Percentiles rank a stretch among this genome's conserved stretches.
Conservation (phyloP, 2,888 invertebrate species). For the Melanargia galathea region DNA sequence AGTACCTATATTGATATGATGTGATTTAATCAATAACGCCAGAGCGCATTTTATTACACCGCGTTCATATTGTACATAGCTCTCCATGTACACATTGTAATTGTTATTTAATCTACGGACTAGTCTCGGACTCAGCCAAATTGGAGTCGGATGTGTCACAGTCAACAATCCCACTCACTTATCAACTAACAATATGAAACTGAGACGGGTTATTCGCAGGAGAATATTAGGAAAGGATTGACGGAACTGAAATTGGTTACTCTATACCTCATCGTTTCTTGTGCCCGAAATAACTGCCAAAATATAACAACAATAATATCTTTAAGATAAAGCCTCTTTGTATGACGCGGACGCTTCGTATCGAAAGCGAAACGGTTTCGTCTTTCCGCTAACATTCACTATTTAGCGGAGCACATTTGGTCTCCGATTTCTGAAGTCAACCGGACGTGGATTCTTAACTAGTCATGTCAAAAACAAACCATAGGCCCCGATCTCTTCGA, state of each 20-base stretch:
- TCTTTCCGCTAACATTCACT: too few relatives aligned
- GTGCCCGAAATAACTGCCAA: neutral
- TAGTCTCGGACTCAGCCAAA: slow-evolving; percentile 5
- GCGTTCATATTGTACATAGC: neutral
- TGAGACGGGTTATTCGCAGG: neutral
- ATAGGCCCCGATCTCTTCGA: too few relatives aligned
- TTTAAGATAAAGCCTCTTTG: too few relatives aligned
- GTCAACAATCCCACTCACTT: neutral
- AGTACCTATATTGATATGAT: neutral
- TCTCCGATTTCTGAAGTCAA: too few relatives aligned
- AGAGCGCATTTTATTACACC: slow-evolving; percentile 4
- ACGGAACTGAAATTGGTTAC: neutral
- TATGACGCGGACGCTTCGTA: too few relatives aligned
- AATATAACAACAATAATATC: neutral
- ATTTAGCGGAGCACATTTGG: too few relatives aligned
- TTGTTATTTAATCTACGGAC: slow-evolving; percentile 4
- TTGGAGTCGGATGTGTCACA: neutral
- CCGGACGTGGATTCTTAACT: too few relatives aligned
- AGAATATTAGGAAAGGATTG: neutral
- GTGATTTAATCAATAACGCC: neutral
- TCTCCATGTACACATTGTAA: neutral
- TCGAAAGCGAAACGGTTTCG: too few relatives aligned
- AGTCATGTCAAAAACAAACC: too few relatives aligned
- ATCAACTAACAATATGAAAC: slow-evolving; percentile 3
- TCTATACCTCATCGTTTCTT: neutral